Evolutionary conservation across 2,888 invertebrate genomes (phyloP).

Genomic region (Diloba caeruleocephala): DNA sequence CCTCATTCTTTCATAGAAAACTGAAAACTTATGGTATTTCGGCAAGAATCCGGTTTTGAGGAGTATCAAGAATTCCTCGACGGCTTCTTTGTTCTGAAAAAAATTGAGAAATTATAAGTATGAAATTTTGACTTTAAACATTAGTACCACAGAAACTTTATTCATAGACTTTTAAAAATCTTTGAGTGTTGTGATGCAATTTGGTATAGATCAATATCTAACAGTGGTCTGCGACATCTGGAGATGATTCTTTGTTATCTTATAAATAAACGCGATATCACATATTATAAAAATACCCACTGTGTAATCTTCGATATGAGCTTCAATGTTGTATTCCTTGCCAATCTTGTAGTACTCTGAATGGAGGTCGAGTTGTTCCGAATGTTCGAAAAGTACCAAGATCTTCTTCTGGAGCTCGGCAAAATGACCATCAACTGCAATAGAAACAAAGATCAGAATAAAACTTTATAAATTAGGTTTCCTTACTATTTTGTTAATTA

Average conservation of each 20-base stretch:
- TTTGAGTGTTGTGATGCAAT: too few relatives aligned
- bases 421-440: slow-evolving; percentile 63
- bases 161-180: too few relatives aligned
- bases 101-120: too few relatives aligned
- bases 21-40: slow-evolving; percentile 85
- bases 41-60: slow-evolving; percentile 84
- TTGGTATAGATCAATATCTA: too few relatives aligned
- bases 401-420: slow-evolving; percentile 77
- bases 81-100: slow-evolving; percentile 78
- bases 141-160: too few relatives aligned
- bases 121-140: too few relatives aligned
- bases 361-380: slow-evolving; percentile 68
- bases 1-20: slow-evolving; percentile 79
- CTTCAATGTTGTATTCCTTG: slow-evolving; percentile 72
- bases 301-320: slow-evolving; percentile 74
- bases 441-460: too few relatives aligned
- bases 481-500: too few relatives aligned
- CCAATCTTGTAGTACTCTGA: slow-evolving; percentile 74
- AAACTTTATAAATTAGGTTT: too few relatives aligned
- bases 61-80: slow-evolving; percentile 77
- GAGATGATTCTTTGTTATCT: too few relatives aligned
- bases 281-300: slow-evolving; percentile 18
- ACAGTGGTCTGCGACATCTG: too few relatives aligned
- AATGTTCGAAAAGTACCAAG: slow-evolving; percentile 80
- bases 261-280: too few relatives aligned